These are phyloP conservation scores for Anarrhichthys ocellatus DNA, from an alignment of 2,113 vertebrate genomes.

Conservation along the genomic window DNA sequence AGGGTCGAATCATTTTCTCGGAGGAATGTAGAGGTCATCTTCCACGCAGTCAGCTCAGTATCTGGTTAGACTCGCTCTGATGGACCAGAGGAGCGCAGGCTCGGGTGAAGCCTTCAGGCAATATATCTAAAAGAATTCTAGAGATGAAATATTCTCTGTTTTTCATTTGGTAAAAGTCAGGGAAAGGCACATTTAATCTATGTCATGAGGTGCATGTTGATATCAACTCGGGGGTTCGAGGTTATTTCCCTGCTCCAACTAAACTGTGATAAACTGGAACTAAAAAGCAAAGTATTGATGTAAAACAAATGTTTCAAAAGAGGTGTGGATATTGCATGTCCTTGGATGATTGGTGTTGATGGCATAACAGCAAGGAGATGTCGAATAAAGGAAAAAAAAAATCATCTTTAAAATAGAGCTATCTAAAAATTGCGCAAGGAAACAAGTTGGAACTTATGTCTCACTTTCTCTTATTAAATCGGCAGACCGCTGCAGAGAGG, in stretches of 20 bases:
- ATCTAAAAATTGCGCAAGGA: too few species aligned
- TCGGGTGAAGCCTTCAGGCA: constrained; percentile 23
- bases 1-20: not conserved
- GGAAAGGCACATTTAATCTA: not conserved
- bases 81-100: not conserved
- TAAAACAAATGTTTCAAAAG: not conserved
- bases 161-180: not conserved
- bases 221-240: not conserved
- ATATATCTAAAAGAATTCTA: not conserved
- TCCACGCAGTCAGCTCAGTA: not conserved
- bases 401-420: too few species aligned
- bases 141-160: not conserved
- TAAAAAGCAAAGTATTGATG: not conserved
- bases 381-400: too few species aligned
- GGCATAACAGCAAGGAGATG: too few species aligned
- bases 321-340: not conserved
- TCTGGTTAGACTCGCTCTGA: constrained; percentile 21
- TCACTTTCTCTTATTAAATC: too few species aligned
- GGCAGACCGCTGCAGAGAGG: too few species aligned
- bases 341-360: not conserved
- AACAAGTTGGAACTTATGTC: too few species aligned
- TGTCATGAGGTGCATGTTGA: not conserved
- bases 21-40: constrained; percentile 34
- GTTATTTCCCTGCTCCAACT: not conserved
- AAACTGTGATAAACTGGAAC: not conserved